Base-by-base conservation (phyloP, 2,113 vertebrate genomes). In the Galeopterus variegatus region DNA sequence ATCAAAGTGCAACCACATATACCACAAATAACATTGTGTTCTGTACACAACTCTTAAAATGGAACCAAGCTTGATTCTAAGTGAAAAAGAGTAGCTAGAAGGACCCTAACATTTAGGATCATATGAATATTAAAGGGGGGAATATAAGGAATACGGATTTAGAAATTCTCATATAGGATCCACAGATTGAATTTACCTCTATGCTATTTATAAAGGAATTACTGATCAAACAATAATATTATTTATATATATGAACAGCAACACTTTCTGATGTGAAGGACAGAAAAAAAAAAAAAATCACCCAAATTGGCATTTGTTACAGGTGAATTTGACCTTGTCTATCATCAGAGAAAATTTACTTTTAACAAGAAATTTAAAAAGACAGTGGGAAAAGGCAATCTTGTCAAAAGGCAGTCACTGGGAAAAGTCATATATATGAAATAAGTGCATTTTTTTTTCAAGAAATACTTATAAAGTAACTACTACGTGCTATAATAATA, bases 311-410 rank as follows among this genome's bases (percentile, higher is more conserved):
- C 14, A 54, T 17, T 82, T 87, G 33, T 92, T 56, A 77, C 7
- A 90, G 54, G 12, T 36, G 8, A 90, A 31, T 81, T 70, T 93
- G 85, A 94, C 26, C 36, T 69, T 88, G 52, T 15, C 23, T 70
- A 81, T 50, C 45, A 93, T 41, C 18, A 85, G 50, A 92, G 18
- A 65, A 94, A 85, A 87, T 77, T 64, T 92, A 48, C 23, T 62
- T 93, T 23, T 95, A 96, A 93, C 3, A 21, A 96, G 52, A 95
- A 96, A 90, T 21, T 88, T 88, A 79, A 85, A 87, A 88, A 95
- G 33, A 79, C 11, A 87, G 9, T 28, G 26, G 62, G 60, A 95
- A 96, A 92, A 96, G 9, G n/a, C 3, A 84, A 70, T 69, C 58
- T 82, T 85, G 28, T 76, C 72, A 72, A 91, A 94, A 70, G 23